phyloP scores from a whole-genome alignment of 2,888 invertebrate species.

The Amiota mariae region DNA sequence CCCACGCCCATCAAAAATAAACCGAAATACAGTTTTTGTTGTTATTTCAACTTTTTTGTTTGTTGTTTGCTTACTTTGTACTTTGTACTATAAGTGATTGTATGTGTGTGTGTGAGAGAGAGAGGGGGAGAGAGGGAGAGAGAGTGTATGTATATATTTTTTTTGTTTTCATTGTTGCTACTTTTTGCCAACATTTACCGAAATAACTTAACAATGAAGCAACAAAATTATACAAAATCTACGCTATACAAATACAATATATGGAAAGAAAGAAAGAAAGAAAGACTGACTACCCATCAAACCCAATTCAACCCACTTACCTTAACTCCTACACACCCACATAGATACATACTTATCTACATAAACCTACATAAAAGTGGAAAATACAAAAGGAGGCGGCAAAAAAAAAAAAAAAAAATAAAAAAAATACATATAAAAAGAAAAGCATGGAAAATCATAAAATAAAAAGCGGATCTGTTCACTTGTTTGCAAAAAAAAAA shows the following conservation, averaged over 20 bases:
- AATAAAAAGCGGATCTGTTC: slow-evolving; percentile 37
- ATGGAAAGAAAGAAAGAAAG: background rate
- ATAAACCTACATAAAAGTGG: slow-evolving; percentile 3
- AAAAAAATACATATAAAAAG: too few relatives aligned
- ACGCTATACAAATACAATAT: slow-evolving; percentile 44
- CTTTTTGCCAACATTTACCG: slow-evolving; percentile 46
- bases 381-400: slow-evolving; percentile 21
- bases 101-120: background rate
- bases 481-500: slow-evolving; percentile 32
- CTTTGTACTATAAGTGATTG: background rate
- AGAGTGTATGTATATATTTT: background rate
- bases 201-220: slow-evolving; percentile 64
- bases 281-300: background rate
- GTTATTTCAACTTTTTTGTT: background rate
- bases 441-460: slow-evolving; percentile 42
- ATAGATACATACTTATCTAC: background rate
- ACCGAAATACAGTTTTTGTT: background rate
- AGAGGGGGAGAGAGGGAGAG: too few relatives aligned
- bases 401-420: slow-evolving; percentile 34
- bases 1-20: background rate
- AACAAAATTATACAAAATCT: slow-evolving; percentile 62
- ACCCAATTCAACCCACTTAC: background rate
- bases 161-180: slow-evolving; percentile 21
- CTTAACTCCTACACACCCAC: background rate
- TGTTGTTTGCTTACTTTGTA: background rate